phyloP scores from a whole-genome alignment of 2,888 invertebrate genomes.

The Tetropium fuscum region DNA sequence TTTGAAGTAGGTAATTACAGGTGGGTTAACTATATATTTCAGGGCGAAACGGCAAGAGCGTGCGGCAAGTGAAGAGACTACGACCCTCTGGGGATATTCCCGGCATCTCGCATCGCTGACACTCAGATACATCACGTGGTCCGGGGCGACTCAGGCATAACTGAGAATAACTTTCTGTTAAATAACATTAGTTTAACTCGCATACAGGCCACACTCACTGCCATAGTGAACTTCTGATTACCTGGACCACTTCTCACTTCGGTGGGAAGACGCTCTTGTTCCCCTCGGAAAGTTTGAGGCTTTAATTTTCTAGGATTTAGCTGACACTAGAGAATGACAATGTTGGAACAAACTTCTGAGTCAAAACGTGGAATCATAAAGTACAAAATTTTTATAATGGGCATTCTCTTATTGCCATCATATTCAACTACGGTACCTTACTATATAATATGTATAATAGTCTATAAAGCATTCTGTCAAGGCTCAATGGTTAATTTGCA shows the following conservation, averaged over 20 bases:
- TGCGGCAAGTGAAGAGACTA: conserved; percentile 30
- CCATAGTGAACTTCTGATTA: neutral
- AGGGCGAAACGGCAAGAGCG: conserved; percentile 22
- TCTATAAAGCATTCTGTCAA: too few species aligned
- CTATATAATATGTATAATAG: too few species aligned
- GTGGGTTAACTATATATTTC: conserved; percentile 36
- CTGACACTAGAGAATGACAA: too few species aligned
- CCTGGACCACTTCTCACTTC: neutral
- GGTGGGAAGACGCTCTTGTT: neutral
- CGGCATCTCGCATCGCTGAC: conserved; percentile 45
- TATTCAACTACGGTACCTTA: too few species aligned
- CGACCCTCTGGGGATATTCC: conserved; percentile 35
- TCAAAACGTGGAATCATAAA: too few species aligned
- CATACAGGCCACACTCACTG: conserved; percentile 23
- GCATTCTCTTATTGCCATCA: too few species aligned
- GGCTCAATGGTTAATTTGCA: too few species aligned
- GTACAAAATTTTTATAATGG: too few species aligned
- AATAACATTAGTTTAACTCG: conserved; percentile 48
- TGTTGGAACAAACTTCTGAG: too few species aligned
- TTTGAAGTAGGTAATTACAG: conserved; percentile 24
- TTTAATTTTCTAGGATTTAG: too few species aligned
- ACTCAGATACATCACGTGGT: conserved; percentile 49
- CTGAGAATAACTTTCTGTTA: conserved; percentile 51
- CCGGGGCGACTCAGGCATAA: conserved; percentile 44
- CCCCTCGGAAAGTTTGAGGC: neutral